Evolutionary conservation across 1,140 invertebrate species (phyloP), one percentile per base, ranked within the genome.

Genomic region (Drosophila neocordata): DNA sequence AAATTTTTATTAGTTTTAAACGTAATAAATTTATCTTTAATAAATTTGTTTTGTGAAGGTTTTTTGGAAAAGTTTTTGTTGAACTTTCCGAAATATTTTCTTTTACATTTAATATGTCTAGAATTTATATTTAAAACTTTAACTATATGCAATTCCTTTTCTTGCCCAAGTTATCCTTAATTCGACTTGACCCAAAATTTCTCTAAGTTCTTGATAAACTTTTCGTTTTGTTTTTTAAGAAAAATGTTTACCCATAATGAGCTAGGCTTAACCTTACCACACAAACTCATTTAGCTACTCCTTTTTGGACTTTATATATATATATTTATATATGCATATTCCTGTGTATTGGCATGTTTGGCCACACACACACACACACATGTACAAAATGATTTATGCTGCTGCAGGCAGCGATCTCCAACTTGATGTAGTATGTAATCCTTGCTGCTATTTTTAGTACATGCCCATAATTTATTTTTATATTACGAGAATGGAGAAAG

Each of bases 331-430:
- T 24, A 22, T 37, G 24, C 38, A 35, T 38, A n/a, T 55, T 58
- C 60, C 58, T 68, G 38, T 52, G 69, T 48, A 85, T 85, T 85
- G 82, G 82, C 82, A 85, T 85, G 27, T 85, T 85, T 48, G 71
- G 78, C 74, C 72, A 78, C 69, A 87, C 78, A 67, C 72, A 82
- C 67, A 87, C 78, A 48, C 41, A 20, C 41, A 20, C n/a, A n/a
- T n/a, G n/a, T n/a, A n/a, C 15, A 87, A 82, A 78, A 85, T 85
- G 82, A 85, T 85, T 85, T 85, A 85, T 85, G 82, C 79, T 82
- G 81, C 64, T 22, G 41, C 59, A 48, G 4, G 38, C 58, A n/a
- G 52, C 52, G 52, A 55, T 55, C 52, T 55, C 27, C 24, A 48
- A 48, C 15, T 48, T 55, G 13, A 9, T 15, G 31, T 15, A 9